Percentiles rank a stretch among this genome's conserved stretches.
These are phyloP conservation scores for Argyra leucocephala DNA, from an alignment of 2,888 invertebrate species.

Conservation along the genomic window DNA sequence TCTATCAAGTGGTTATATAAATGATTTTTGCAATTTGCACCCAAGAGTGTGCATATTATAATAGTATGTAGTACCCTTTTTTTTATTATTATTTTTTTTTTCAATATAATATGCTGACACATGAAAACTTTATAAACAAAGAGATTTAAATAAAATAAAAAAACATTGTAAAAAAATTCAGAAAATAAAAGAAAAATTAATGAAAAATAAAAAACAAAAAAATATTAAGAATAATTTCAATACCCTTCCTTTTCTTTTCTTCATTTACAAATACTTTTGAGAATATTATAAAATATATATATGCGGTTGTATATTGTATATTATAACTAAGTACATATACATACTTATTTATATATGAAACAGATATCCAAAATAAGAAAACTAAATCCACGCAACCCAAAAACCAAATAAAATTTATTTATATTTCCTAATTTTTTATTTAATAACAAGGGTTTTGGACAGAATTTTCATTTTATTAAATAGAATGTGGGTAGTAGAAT, in stretches of 20 bases:
- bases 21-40: conserved; percentile 6
- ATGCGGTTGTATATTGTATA: too few relatives aligned
- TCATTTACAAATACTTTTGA: not conserved
- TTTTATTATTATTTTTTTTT: not conserved
- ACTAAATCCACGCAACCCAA: too few relatives aligned
- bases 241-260: not conserved
- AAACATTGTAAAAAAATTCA: not conserved
- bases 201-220: not conserved
- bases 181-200: not conserved
- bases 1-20: conserved; percentile 6
- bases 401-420: too few relatives aligned
- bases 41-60: not conserved
- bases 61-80: too few relatives aligned
- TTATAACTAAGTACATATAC: too few relatives aligned
- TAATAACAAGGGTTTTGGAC: not conserved
- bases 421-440: too few relatives aligned
- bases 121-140: conserved; percentile 6
- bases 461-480: not conserved
- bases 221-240: not conserved
- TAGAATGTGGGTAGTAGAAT: not conserved
- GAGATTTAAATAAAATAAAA: not conserved
- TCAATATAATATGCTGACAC: not conserved
- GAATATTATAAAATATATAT: too few relatives aligned
- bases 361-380: too few relatives aligned
- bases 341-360: too few relatives aligned